Evolutionary conservation across 2,888 invertebrate species (phyloP).

Genomic region (Cheilosia pagana): DNA sequence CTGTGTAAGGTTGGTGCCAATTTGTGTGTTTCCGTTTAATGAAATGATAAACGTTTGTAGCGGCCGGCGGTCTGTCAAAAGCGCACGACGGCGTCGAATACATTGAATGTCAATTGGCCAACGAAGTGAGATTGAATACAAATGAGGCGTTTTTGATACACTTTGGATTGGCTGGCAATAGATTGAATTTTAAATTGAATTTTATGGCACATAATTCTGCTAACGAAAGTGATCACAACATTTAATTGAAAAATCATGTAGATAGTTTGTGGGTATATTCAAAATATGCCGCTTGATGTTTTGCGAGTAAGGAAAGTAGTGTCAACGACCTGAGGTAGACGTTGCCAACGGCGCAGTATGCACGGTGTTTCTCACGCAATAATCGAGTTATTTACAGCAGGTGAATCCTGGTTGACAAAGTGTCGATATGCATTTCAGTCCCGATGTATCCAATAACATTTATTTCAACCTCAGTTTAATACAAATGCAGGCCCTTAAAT

Average conservation of each 20-base stretch:
- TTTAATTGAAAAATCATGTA: not conserved
- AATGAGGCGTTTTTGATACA: constrained; percentile 3
- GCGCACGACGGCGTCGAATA: not conserved
- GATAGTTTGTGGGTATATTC: constrained; percentile 10
- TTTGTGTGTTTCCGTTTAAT: constrained; percentile 7
- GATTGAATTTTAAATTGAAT: not conserved
- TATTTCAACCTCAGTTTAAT: too few relatives aligned
- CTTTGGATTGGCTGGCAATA: not conserved
- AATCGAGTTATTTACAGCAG: too few relatives aligned
- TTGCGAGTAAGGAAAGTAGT: not conserved
- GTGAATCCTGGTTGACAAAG: too few relatives aligned
- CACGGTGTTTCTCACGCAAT: too few relatives aligned
- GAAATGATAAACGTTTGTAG: constrained; percentile 8
- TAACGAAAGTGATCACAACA: not conserved
- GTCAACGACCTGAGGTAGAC: constrained; percentile 19
- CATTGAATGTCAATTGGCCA: constrained; percentile 15
- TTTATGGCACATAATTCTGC: not conserved
- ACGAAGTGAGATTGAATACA: constrained; percentile 6
- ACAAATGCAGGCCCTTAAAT: too few relatives aligned
- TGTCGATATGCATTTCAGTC: too few relatives aligned
- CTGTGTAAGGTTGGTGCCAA: constrained; percentile 9
- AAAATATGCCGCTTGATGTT: not conserved
- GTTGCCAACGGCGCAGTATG: constrained; percentile 12
- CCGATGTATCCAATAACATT: too few relatives aligned
- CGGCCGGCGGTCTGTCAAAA: not conserved